Evolutionary conservation across 2,888 invertebrate genomes (phyloP).

Genomic region (Drosophila rubida): DNA sequence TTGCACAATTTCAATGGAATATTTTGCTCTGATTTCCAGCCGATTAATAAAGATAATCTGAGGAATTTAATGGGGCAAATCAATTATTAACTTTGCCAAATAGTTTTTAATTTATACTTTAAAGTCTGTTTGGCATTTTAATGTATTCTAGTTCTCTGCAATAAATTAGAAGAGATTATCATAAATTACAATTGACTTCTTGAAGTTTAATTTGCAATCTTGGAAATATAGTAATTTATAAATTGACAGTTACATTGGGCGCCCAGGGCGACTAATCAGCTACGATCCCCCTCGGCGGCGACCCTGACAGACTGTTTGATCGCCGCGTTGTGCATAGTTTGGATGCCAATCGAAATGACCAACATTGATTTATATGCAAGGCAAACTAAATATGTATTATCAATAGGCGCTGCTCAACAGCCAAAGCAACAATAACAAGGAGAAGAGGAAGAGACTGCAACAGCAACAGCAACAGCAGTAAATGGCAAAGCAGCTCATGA

Average conservation of each 20-base stretch:
- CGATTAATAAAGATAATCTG: too few relatives aligned
- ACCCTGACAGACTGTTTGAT: constrained; percentile 41
- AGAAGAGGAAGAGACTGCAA: constrained; percentile 6
- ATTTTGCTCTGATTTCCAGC: too few relatives aligned
- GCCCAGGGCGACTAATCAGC: neutral
- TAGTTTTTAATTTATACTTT: too few relatives aligned
- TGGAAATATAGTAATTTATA: neutral
- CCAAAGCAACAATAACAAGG: constrained; percentile 10
- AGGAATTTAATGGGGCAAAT: too few relatives aligned
- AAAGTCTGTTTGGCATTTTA: too few relatives aligned
- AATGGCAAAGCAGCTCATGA: constrained; percentile 49
- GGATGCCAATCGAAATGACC: constrained; percentile 74
- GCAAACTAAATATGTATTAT: constrained; percentile 71
- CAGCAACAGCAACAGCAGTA: constrained; percentile 21
- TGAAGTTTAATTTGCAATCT: neutral
- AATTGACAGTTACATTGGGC: neutral
- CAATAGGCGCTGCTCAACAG: constrained; percentile 68
- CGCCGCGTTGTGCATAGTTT: constrained; percentile 61
- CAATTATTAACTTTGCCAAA: too few relatives aligned
- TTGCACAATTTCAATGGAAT: too few relatives aligned
- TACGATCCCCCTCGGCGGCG: constrained; percentile 45
- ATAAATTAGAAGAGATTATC: neutral
- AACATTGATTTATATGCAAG: constrained; percentile 81
- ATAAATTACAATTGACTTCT: neutral
- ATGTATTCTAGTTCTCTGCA: neutral